These are phyloP conservation scores for Bubo bubo DNA, from an alignment of 2,113 vertebrate species.

Conservation along the genomic window DNA sequence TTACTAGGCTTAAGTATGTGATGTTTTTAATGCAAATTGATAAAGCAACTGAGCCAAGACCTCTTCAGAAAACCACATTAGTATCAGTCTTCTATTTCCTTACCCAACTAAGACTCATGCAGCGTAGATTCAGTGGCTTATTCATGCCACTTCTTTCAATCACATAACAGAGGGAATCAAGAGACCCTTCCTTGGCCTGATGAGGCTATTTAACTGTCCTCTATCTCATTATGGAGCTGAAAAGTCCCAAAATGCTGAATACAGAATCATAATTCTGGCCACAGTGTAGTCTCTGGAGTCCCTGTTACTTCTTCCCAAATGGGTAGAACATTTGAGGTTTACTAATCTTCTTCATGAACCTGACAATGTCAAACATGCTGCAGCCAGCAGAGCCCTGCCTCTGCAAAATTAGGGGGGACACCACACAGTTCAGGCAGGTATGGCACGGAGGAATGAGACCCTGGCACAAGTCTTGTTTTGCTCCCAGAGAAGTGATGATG, in stretches of 20 bases:
- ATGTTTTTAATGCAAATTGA: not conserved
- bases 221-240: not conserved
- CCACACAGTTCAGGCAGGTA: rapidly evolving
- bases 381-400: not conserved
- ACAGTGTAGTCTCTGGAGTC: not conserved
- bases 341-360: not conserved
- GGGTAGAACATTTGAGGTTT: not conserved
- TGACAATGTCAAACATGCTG: not conserved
- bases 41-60: not conserved
- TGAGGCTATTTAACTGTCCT: not conserved
- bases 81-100: not conserved
- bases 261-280: not conserved
- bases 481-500: not conserved
- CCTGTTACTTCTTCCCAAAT: not conserved
- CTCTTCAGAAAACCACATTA: not conserved
- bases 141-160: not conserved
- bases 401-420: rapidly evolving
- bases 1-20: not conserved
- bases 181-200: not conserved
- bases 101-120: not conserved
- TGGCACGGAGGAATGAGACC: rapidly evolving
- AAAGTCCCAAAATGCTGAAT: not conserved
- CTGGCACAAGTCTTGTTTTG: rapidly evolving
- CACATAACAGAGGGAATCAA: not conserved
- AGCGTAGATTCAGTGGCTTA: not conserved